Conservation (phyloP, 2,888 invertebrate genomes). For the Erebia aethiops region DNA sequence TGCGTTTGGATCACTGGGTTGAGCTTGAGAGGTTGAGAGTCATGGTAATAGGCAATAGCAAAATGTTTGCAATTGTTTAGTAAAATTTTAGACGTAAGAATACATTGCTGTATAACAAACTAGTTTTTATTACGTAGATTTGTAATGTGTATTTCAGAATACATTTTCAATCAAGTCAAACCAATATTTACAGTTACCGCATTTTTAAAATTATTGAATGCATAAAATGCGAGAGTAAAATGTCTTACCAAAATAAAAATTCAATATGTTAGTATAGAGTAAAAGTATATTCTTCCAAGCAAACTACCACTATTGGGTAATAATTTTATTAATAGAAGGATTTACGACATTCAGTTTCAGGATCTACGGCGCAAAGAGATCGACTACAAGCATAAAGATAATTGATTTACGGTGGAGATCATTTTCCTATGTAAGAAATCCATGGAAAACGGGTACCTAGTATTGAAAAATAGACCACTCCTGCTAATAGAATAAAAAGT, state of each 20-base stretch:
- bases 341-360: no score
- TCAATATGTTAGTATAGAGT: no score
- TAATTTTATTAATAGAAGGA: no score
- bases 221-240: no score
- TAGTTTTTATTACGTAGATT: constrained; percentile 1
- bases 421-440: background rate
- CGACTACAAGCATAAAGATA: background rate
- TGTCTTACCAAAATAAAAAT: no score
- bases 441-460: background rate
- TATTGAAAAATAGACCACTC: background rate
- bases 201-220: background rate
- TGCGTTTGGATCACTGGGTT: background rate
- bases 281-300: no score
- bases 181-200: background rate
- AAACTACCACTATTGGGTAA: no score
- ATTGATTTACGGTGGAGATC: background rate
- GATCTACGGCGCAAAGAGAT: background rate
- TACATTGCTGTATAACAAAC: background rate
- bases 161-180: background rate
- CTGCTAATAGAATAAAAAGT: constrained; percentile 2
- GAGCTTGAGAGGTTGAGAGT: background rate
- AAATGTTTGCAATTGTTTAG: background rate
- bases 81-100: background rate
- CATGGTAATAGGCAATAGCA: background rate
- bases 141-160: background rate